A percentile compares a stretch with the other conserved stretches of the same genome.
phyloP scores from a whole-genome alignment of 2,888 invertebrate genomes.

The Drosophila mimetica region DNA sequence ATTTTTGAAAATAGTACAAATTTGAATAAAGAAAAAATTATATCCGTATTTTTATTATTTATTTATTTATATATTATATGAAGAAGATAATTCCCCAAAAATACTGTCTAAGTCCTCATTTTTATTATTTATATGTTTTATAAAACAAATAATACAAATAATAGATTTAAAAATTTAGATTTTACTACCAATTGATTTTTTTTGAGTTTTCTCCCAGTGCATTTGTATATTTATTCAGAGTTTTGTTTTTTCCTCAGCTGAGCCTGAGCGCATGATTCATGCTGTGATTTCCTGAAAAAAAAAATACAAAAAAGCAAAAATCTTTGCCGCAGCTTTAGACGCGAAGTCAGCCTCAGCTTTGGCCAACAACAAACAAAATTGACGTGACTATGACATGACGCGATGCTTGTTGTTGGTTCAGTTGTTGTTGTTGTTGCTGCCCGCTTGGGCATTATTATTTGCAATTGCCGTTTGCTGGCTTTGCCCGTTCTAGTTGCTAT shows the following conservation, averaged over 20 bases:
- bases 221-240: conserved; percentile 23
- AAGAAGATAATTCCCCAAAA: no score
- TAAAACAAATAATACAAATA: no score
- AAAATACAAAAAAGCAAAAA: conserved; percentile 27
- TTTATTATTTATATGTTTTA: no score
- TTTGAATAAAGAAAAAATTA: no score
- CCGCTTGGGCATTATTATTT: conserved; percentile 75
- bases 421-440: conserved; percentile 37
- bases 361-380: conserved; percentile 70
- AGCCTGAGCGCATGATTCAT: conserved; percentile 77
- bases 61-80: no score
- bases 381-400: conserved; percentile 82
- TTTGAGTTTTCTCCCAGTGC: conserved; percentile 13
- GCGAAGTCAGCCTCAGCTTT: conserved; percentile 57
- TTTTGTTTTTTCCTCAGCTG: conserved; percentile 48
- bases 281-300: conserved; percentile 79
- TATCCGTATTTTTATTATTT: no score
- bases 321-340: conserved; percentile 62
- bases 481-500: conserved; percentile 78
- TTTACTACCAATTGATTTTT: neutral
- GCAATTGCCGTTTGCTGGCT: conserved; percentile 69
- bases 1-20: no score
- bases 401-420: conserved; percentile 52
- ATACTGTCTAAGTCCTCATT: no score
- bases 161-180: no score